Conservation (phyloP, 2,888 invertebrate species). For the Microdon myrmicae region DNA sequence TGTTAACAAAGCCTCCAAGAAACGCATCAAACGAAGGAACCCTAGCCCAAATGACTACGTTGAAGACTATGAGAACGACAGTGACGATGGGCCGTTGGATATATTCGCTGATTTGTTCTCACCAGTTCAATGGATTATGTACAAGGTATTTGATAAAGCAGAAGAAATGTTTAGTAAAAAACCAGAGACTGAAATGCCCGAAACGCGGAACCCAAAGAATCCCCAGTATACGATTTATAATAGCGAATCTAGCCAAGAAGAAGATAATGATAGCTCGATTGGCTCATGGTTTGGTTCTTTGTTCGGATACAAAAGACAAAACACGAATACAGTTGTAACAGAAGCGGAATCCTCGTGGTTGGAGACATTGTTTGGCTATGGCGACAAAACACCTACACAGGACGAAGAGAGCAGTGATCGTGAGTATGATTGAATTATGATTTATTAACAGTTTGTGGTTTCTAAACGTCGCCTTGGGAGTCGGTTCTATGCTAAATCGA, state of each 20-base stretch:
- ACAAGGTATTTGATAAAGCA: conserved; percentile 57
- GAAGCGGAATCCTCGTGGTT: conserved; percentile 60
- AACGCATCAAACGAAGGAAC: conserved; percentile 50
- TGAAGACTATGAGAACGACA: conserved; percentile 53
- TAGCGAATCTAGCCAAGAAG: conserved; percentile 54
- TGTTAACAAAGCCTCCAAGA: conserved; percentile 18
- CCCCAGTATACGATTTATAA: conserved; percentile 62
- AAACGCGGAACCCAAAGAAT: conserved; percentile 54
- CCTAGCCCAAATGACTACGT: conserved; percentile 55
- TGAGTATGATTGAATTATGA: conserved; percentile 54
- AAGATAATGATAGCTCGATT: conserved; percentile 53
- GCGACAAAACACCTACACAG: conserved; percentile 54
- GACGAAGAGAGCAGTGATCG: conserved; percentile 58
- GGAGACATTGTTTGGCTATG: conserved; percentile 61
- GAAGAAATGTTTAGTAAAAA: conserved; percentile 36
- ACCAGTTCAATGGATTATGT: conserved; percentile 61
- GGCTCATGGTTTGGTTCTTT: conserved; percentile 61
- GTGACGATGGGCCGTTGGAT: conserved; percentile 55
- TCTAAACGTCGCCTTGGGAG: no score
- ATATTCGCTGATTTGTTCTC: conserved; percentile 62
- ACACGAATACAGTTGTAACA: conserved; percentile 12
- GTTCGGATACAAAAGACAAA: conserved; percentile 57
- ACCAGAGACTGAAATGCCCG: conserved; percentile 27
- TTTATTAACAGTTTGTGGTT: neutral
- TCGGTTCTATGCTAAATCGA: no score